These are phyloP conservation scores for Strongylocentrotus purpuratus DNA, from an alignment of 35 echinoderm and acorn worm species.

Conservation along the genomic window DNA sequence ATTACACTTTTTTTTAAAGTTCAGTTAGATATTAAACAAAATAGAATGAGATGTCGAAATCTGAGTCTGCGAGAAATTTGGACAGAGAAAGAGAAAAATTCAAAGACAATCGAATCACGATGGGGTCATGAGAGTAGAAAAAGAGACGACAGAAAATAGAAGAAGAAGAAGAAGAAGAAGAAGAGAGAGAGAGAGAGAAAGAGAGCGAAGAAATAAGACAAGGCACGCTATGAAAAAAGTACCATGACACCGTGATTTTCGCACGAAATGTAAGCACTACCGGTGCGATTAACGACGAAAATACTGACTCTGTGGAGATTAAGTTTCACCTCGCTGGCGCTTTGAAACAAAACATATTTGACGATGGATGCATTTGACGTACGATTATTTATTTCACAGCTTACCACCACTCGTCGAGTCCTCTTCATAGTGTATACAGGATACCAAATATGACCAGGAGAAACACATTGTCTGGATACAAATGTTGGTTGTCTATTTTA, in stretches of 20 bases:
- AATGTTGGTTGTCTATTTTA: too few species aligned
- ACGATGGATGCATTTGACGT: not conserved
- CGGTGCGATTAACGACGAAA: constrained; percentile 22
- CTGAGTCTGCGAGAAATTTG: not conserved
- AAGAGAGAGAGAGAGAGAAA: not conserved
- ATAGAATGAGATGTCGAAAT: too few species aligned
- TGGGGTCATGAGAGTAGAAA: not conserved
- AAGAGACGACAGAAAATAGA: not conserved
- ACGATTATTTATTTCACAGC: not conserved
- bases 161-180: not conserved
- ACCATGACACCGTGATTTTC: constrained; percentile 1
- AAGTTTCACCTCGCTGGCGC: not conserved
- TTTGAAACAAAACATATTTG: constrained; percentile 25
- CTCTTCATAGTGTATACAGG: not conserved
- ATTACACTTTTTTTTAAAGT: too few species aligned
- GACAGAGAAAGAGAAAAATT: too few species aligned
- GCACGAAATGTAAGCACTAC: constrained; percentile 18
- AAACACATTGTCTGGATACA: too few species aligned
- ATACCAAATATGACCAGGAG: too few species aligned
- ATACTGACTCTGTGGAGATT: not conserved
- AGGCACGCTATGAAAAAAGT: not conserved
- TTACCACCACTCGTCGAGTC: not conserved
- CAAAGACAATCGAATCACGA: too few species aligned
- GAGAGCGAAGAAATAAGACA: not conserved
- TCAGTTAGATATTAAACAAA: too few species aligned